Conservation (phyloP, 2,888 invertebrate genomes). For the Pyrocoelia pectoralis region DNA sequence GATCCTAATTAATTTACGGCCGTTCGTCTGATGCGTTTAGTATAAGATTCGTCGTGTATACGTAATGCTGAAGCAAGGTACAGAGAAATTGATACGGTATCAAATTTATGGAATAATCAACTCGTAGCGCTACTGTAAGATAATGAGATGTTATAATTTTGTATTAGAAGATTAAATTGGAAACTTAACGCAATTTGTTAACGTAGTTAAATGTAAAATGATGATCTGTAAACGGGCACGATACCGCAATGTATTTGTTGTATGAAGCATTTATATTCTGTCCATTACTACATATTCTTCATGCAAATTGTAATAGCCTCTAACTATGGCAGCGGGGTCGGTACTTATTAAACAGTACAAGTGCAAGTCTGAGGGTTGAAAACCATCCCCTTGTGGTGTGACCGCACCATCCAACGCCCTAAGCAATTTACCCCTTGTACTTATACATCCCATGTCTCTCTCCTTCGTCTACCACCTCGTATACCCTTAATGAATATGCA, state of each 20-base stretch:
- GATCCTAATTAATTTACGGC: conserved; percentile 48
- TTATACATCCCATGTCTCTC: conserved; percentile 10
- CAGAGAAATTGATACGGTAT: conserved; percentile 21
- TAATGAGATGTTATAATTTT: conserved; percentile 22
- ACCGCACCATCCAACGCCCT: conserved; percentile 42
- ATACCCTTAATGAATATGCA: conserved; percentile 35
- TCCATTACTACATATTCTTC: conserved; percentile 32
- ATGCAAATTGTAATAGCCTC: conserved; percentile 40
- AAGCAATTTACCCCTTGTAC: conserved; percentile 40
- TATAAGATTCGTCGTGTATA: conserved; percentile 23
- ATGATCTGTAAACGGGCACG: no score
- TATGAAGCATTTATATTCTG: conserved; percentile 26
- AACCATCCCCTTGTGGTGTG: conserved; percentile 42
- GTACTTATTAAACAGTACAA: conserved; percentile 40
- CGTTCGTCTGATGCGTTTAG: conserved; percentile 31
- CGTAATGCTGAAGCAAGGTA: conserved; percentile 21
- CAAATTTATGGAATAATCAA: conserved; percentile 7
- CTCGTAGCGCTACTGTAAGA: conserved; percentile 3
- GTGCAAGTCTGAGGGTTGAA: conserved; percentile 36
- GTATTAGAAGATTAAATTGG: conserved; percentile 14
- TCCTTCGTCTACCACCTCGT: conserved; percentile 21
- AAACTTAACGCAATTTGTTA: conserved; percentile 1
- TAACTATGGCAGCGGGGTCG: conserved; percentile 37
- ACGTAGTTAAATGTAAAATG: neutral
- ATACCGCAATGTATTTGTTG: neutral